These are phyloP conservation scores for Anisognathus igniventris DNA, from an alignment of 2,797 vertebrate species.

Conservation along the genomic window DNA sequence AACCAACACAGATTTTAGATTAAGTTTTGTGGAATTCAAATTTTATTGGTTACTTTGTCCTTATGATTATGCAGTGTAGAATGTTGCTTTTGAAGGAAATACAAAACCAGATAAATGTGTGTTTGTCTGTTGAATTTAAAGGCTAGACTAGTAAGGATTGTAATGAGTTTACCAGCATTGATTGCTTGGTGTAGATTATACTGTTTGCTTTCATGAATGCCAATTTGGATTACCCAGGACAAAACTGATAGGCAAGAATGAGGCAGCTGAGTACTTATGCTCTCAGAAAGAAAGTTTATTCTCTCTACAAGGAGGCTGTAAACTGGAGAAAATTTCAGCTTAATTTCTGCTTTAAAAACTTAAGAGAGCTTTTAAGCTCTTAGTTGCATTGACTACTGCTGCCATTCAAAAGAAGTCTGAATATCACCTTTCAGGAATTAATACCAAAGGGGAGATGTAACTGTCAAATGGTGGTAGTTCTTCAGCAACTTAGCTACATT, in stretches of 20 bases:
- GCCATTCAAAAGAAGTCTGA: not conserved
- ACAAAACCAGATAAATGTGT: not conserved
- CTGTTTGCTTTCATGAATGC: not conserved
- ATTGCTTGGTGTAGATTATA: not conserved
- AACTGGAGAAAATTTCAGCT: not conserved
- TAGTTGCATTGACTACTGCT: constrained; percentile 41
- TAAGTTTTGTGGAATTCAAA: not conserved
- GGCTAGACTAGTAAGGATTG: not conserved
- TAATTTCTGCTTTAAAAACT: constrained; percentile 47
- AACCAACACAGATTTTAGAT: not conserved
- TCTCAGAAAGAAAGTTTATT: not conserved
- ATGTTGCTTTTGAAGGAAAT: not conserved
- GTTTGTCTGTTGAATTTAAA: not conserved
- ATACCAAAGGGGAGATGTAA: constrained; percentile 1
- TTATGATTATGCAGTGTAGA: not conserved
- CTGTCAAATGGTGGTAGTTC: not conserved
- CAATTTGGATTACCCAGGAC: not conserved
- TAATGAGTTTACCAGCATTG: not conserved
- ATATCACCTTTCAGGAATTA: not conserved
- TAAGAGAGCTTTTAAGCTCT: constrained; percentile 12
- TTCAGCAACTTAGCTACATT: not conserved
- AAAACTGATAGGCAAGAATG: not conserved
- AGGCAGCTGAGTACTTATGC: not conserved
- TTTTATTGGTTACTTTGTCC: not conserved
- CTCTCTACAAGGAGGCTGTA: not conserved